Evolutionary conservation across 2,888 invertebrate species (phyloP).

Genomic region (Eurytoma californica): DNA sequence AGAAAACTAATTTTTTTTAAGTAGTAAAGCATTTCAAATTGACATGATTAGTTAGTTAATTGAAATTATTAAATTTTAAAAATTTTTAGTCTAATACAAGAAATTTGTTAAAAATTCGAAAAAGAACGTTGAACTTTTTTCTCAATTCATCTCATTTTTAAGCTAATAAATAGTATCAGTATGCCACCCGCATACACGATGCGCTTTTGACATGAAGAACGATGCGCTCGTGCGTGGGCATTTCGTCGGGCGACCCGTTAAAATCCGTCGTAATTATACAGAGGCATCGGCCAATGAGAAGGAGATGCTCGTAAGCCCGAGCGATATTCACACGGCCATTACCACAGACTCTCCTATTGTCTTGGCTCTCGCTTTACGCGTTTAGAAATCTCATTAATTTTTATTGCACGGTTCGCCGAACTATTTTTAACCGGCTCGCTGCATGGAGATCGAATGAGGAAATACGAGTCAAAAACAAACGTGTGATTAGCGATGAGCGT

Average conservation of each 20-base stretch:
- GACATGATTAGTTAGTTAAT: too few species aligned
- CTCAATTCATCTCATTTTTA: background rate
- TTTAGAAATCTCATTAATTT: conserved; percentile 51
- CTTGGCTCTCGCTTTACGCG: background rate
- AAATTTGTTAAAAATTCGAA: too few species aligned
- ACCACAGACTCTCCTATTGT: conserved; percentile 36
- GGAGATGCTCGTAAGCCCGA: conserved; percentile 24
- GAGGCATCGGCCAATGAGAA: background rate
- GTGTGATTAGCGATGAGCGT: conserved; percentile 39
- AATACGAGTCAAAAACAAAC: conserved; percentile 42
- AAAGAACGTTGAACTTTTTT: background rate
- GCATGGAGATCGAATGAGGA: conserved; percentile 17
- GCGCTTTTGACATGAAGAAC: conserved; percentile 6
- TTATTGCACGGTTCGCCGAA: conserved; percentile 20
- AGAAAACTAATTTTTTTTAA: too few species aligned
- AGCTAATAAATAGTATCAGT: background rate
- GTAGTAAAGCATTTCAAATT: too few species aligned
- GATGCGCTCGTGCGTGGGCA: background rate
- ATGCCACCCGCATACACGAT: background rate
- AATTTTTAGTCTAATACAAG: too few species aligned
- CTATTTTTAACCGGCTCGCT: conserved; percentile 28
- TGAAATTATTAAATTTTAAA: too few species aligned
- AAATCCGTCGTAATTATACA: conserved; percentile 43
- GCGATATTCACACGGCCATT: conserved; percentile 35
- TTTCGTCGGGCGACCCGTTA: conserved; percentile 42